Evolutionary conservation across 2,888 invertebrate genomes (phyloP).

Genomic region (Philereme vetulata): DNA sequence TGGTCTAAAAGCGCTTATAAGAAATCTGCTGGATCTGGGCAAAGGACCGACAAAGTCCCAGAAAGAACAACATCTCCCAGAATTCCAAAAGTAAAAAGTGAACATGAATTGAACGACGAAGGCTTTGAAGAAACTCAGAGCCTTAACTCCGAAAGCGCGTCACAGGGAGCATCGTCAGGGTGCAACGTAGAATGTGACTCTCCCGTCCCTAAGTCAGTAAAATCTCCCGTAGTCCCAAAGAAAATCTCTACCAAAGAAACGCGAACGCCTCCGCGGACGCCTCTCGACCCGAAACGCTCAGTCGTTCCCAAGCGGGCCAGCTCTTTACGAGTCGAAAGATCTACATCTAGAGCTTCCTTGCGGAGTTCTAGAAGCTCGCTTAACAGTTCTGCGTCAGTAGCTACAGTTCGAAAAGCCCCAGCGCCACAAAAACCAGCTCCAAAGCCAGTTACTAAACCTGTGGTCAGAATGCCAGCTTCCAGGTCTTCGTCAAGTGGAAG

Average conservation of each 20-base stretch:
- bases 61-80: slow-evolving; percentile 75
- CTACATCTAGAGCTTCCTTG: slow-evolving; percentile 90
- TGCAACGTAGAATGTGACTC: slow-evolving; percentile 87
- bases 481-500: slow-evolving; percentile 77
- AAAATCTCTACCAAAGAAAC: slow-evolving; percentile 80
- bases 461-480: slow-evolving; percentile 73
- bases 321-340: slow-evolving; percentile 87
- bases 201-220: slow-evolving; percentile 74
- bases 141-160: slow-evolving; percentile 92
- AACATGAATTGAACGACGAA: slow-evolving; percentile 92
- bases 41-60: slow-evolving; percentile 55
- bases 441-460: slow-evolving; percentile 75
- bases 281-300: slow-evolving; percentile 61
- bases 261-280: slow-evolving; percentile 66
- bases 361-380: slow-evolving; percentile 93
- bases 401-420: slow-evolving; percentile 90
- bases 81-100: slow-evolving; percentile 81
- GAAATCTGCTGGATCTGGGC: slow-evolving; percentile 56
- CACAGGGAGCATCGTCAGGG: slow-evolving; percentile 92
- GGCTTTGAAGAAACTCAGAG: slow-evolving; percentile 96
- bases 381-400: slow-evolving; percentile 91
- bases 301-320: slow-evolving; percentile 63
- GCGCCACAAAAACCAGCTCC: slow-evolving; percentile 68
- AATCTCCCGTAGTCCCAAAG: slow-evolving; percentile 72
- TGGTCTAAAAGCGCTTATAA: slow-evolving; percentile 81